Evolutionary conservation across 2,113 vertebrate species (phyloP).

Genomic region (Xiphorhynchus elegans): DNA sequence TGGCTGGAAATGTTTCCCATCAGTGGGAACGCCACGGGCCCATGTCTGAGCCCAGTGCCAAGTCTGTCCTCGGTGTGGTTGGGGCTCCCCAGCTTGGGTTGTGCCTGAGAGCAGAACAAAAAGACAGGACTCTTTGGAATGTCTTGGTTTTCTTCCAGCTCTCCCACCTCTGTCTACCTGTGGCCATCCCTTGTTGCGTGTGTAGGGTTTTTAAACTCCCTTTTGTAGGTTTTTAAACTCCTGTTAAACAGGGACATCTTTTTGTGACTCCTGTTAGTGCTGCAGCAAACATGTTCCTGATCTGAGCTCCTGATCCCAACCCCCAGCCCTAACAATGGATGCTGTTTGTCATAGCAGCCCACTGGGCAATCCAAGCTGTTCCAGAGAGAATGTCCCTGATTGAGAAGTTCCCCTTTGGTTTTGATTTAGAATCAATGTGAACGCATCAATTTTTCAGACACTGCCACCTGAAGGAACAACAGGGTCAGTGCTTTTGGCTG

Average conservation of each 20-base stretch:
- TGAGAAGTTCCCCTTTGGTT: constrained; percentile 49
- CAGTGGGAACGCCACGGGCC: not conserved
- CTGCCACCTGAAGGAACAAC: constrained; percentile 70
- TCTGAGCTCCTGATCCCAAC: not conserved
- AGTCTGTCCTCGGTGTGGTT: not conserved
- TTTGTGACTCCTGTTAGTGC: not conserved
- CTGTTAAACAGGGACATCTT: not conserved
- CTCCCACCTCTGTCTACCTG: not conserved
- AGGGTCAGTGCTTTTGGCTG: constrained; percentile 51
- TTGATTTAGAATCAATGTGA: constrained; percentile 45
- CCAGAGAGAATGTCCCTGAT: not conserved
- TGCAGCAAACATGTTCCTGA: not conserved
- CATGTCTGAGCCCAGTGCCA: not conserved
- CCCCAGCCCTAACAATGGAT: not conserved
- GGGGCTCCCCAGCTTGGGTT: not conserved
- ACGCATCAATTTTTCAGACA: constrained; percentile 63
- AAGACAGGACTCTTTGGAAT: fast-evolving
- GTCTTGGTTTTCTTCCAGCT: not conserved
- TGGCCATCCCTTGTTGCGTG: not conserved
- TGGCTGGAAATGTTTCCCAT: constrained; percentile 48
- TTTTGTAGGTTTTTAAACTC: not conserved
- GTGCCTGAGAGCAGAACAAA: not conserved
- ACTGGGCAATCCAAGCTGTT: not conserved
- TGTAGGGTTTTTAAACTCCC: not conserved
- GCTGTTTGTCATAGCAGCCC: not conserved